Evolutionary conservation across 2,888 invertebrate species (phyloP), one percentile per base, ranked within the genome.

Genomic region (Geophilus truncorum): DNA sequence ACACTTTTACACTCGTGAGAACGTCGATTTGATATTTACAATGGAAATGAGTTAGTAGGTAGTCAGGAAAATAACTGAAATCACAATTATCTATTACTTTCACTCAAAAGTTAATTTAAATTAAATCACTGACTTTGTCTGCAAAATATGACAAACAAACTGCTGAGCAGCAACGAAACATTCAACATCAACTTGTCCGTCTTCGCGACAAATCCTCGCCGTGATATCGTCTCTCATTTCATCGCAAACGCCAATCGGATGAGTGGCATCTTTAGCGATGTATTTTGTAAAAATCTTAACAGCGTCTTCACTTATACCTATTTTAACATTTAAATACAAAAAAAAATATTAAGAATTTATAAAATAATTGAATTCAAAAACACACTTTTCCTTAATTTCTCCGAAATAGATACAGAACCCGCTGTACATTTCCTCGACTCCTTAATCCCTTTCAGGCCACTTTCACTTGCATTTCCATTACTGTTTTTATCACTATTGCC

Each of bases 11-110:
- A 87, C 91, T 91, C 7, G 95, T 95, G 83, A 96, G 90, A 82
- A 97, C 90, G 87, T 98, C 96, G 84, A 98, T 92, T 89, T 96
- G 96, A 89, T 96, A 94, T 88, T 95, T 96, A 86, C 94, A 94
- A 88, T 94, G 94, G 86, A 92, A 94, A 85, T 93, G 93, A 87
- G 95, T 96, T 84, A 92, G 90, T 83, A 94, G 88, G 88, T 96
- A 98, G 84, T 92, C 92, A 84, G 91, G 91, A 86, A 93, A 93
- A 88, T 93, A 90, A 78, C 91, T 91, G 84, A 5, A 85, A 86
- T n/a, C n/a, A n/a, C n/a, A n/a, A n/a, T n/a, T n/a, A n/a, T n/a
- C n/a, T n/a, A n/a, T n/a, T n/a, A n/a, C n/a, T n/a, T n/a, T n/a
- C n/a, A n/a, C n/a, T n/a, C n/a, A n/a, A n/a, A n/a, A n/a, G n/a